These are phyloP conservation scores for Epizoanthus stellaris DNA, from an alignment of 92 coral and sea anemone genomes.

Conservation along the genomic window DNA sequence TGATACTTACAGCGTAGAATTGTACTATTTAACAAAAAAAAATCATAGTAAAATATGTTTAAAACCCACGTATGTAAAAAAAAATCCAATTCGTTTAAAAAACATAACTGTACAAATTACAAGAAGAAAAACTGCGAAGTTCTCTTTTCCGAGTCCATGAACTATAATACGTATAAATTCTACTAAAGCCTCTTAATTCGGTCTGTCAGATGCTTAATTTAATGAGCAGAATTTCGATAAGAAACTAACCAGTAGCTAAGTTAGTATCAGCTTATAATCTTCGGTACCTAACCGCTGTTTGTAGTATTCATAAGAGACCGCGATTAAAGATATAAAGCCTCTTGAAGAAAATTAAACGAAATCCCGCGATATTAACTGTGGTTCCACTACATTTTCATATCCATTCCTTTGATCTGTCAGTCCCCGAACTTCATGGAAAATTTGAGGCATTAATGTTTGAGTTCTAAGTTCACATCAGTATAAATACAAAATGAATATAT, in stretches of 20 bases:
- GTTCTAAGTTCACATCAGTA: no score
- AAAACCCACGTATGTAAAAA: no score
- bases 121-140: no score
- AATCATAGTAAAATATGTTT: no score
- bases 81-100: no score
- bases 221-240: conserved; percentile 1
- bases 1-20: neutral
- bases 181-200: neutral
- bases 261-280: conserved; percentile 13
- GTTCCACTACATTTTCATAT: neutral
- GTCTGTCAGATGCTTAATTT: neutral
- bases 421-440: neutral
- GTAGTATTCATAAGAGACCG: conserved; percentile 34
- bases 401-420: neutral
- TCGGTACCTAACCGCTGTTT: conserved; percentile 32
- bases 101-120: no score
- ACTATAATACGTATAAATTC: neutral
- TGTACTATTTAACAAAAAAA: no score
- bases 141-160: no score
- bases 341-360: conserved; percentile 30
- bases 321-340: conserved; percentile 33
- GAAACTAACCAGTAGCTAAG: conserved; percentile 6
- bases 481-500: neutral
- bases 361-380: conserved; percentile 12
- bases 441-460: neutral